Base-by-base conservation (phyloP, 2,888 invertebrate species). In the Ceratothoa steindachneri region DNA sequence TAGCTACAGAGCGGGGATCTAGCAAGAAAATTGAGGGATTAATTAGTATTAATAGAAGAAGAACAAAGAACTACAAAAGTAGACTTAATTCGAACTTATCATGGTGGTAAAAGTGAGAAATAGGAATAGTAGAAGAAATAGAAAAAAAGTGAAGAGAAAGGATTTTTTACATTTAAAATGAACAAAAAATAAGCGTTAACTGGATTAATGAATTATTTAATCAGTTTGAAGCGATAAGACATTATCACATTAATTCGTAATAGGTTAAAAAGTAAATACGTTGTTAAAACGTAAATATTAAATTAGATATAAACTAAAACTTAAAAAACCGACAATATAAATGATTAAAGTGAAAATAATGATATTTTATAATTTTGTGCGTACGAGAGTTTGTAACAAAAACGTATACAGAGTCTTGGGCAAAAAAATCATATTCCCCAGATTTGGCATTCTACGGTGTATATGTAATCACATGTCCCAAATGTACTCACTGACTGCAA, bases 1-100 rank as follows among this genome's bases (percentile, higher is more conserved):
- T 75, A 75, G 75, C 72, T 75, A 75, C 75, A 70, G 75, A 75
- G 69, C 75, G 75, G 75, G 72, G 27, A 75, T 75, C 75, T 75
- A 75, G 75, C 69, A 28, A 71, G 72, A 66, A 41, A 69, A 68
- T 53, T 30, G 24, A 30, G 75, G 72, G 72, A 71, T 67, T 71
- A 30, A 69, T 75, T 75, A 75, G 75, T 75, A 69, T 72, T 68
- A 53, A 69, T 75, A 69, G 52, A 75, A 51, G 60, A 68, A 55
- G 65, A 67, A 28, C 41, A 64, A 51, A 73, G 30, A 28, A 27
- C 52, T 41, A 41, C 41, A 41, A 41, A 15, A 41, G 41, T 41
- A 9, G 41, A 41, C 41, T 41, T 41, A n/a, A 41, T 41, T 9
- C 41, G 41, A 41, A 41, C 41, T 41, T 41, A 41, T 9, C 41